These are phyloP conservation scores for Pocillopora meandrina DNA, from an alignment of 92 coral and sea anemone genomes.

Conservation along the genomic window DNA sequence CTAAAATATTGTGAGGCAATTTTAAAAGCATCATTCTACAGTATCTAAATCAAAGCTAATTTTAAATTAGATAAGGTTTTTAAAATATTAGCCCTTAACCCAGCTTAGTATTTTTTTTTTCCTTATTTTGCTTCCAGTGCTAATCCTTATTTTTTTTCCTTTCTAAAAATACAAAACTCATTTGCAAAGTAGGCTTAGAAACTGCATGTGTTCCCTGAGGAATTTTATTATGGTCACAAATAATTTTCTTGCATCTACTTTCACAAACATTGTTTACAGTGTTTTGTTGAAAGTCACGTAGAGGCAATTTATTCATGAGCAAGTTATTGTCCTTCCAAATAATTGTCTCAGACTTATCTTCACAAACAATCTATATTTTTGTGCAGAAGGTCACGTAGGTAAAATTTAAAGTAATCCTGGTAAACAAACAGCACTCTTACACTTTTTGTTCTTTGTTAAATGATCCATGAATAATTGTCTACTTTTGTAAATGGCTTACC, in stretches of 20 bases:
- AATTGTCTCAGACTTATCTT: too few species aligned
- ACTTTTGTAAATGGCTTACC: too few species aligned
- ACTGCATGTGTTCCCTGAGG: not conserved
- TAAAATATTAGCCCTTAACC: too few species aligned
- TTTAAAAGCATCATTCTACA: too few species aligned
- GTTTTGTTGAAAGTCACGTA: slow-evolving; percentile 1
- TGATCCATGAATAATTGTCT: not conserved
- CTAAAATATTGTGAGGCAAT: too few species aligned
- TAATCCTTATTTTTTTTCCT: not conserved
- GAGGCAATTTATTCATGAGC: not conserved
- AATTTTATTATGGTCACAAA: not conserved
- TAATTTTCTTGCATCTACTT: not conserved
- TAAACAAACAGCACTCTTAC: slow-evolving; percentile 4
- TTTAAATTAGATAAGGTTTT: too few species aligned
- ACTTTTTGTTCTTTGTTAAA: slow-evolving; percentile 3
- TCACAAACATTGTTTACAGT: not conserved
- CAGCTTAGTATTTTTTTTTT: too few species aligned
- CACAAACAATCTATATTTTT: not conserved
- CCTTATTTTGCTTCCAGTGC: not conserved
- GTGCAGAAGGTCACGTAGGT: slow-evolving; percentile 8
- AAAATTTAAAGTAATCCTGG: not conserved
- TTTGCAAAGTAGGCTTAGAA: not conserved
- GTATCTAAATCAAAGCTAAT: too few species aligned
- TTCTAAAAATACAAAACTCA: not conserved
- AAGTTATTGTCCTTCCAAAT: too few species aligned